phyloP scores from a whole-genome alignment of 2,888 invertebrate genomes.

The Plemyria rubiginata region DNA sequence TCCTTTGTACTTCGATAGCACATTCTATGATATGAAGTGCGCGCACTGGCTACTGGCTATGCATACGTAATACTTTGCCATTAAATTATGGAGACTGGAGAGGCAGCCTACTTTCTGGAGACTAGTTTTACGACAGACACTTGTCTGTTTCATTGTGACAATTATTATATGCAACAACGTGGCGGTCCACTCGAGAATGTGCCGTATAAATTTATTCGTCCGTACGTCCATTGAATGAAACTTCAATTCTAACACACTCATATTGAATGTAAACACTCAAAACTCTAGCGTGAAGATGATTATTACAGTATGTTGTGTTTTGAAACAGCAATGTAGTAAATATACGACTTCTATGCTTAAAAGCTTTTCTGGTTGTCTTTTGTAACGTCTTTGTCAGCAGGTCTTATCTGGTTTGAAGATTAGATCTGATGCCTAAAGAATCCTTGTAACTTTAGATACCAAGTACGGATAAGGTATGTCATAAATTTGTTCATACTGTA shows the following conservation, averaged over 20 bases:
- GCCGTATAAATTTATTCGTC: slow-evolving; percentile 48
- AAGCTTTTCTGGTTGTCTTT: slow-evolving; percentile 16
- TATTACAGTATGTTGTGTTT: slow-evolving; percentile 32
- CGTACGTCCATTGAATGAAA: slow-evolving; percentile 55
- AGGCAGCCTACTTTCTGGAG: slow-evolving; percentile 65
- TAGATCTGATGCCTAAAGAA: slow-evolving; percentile 17
- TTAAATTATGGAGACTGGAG: slow-evolving; percentile 58
- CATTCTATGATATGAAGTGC: slow-evolving; percentile 42
- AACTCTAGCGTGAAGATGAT: slow-evolving; percentile 43
- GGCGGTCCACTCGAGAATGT: slow-evolving; percentile 52
- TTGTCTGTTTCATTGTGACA: slow-evolving; percentile 76
- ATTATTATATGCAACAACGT: slow-evolving; percentile 62
- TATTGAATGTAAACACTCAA: slow-evolving; percentile 51
- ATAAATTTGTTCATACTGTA: slow-evolving; percentile 28
- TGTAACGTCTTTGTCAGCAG: slow-evolving; percentile 7
- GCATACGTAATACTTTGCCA: slow-evolving; percentile 70
- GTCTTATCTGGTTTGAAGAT: neutral
- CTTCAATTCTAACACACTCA: slow-evolving; percentile 50
- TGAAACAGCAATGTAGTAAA: slow-evolving; percentile 26
- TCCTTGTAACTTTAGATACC: slow-evolving; percentile 1
- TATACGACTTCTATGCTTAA: slow-evolving; percentile 12
- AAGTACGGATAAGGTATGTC: slow-evolving; percentile 24
- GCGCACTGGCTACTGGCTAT: slow-evolving; percentile 59
- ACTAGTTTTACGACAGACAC: slow-evolving; percentile 78
- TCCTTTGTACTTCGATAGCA: slow-evolving; percentile 16